Evolutionary conservation across 2,797 vertebrate genomes (phyloP), one percentile per base, ranked within the genome.

Genomic region (Sternotherus odoratus): DNA sequence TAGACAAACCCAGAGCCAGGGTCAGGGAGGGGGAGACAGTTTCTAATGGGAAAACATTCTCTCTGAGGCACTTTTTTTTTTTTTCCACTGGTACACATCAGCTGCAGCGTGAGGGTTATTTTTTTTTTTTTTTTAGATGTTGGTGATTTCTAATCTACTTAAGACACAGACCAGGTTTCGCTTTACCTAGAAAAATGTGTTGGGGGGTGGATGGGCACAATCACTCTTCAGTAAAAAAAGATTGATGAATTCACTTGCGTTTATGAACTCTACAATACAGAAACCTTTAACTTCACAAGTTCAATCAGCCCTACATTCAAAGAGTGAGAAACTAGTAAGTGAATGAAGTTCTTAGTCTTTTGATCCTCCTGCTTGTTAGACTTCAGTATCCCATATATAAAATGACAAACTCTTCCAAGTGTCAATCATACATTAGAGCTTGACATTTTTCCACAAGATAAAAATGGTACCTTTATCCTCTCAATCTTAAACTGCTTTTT

Each of bases 401-500:
- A 74, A 43, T 26, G 39, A 8, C 12, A 28, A 74, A 43, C 43
- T 28, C 72, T 74, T 46, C 43, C 24, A 26, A 46, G 23, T 46
- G 72, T 8, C 24, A 8, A 75, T 50, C 46, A 23, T 82, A 50
- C 21, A 77, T 56, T 12, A 63, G 39, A 23, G 50, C 74, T 79
- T 77, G 56, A 51, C 90, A 81, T 54, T 86, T 95, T 95, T 88
- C 88, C 77, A 21, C 12, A 48, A 92, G 77, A 77, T 80, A 88
- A 5, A 81, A 85, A 85, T 11, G 24, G 92, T 94, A 88, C 43
- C 77, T 46, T 91, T 91, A 83, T 8, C 66, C 46, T 91, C 48
- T 86, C 94, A 86, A 82, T 83, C 60, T n/a, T 69, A 84, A 88
- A 91, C 82, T 87, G 50, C 21, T 94, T 83, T 92, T 92, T 83